These are phyloP conservation scores for Antedon mediterranea DNA, from an alignment of 53 echinoderm and acorn worm species.

Conservation along the genomic window DNA sequence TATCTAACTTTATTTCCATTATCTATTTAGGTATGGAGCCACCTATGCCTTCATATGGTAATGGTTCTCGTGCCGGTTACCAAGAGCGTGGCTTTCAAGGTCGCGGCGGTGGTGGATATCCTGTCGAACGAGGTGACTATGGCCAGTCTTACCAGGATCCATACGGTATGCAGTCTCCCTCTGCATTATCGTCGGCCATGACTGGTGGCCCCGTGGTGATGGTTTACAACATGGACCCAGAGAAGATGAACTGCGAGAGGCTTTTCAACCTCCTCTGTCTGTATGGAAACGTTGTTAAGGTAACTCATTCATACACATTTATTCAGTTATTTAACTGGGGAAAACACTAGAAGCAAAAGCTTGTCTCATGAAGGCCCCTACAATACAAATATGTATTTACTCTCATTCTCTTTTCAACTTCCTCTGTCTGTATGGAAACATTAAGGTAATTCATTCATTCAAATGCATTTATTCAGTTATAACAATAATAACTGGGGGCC, in stretches of 20 bases:
- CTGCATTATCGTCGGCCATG: conserved; percentile 23
- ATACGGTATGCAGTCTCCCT: conserved; percentile 58
- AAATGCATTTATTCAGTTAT: too few species aligned
- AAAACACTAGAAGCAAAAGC: too few species aligned
- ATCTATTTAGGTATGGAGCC: conserved; percentile 7
- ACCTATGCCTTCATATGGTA: conserved; percentile 16
- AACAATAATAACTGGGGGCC: too few species aligned
- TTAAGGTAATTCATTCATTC: conserved; percentile 43
- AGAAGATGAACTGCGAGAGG: conserved; percentile 90
- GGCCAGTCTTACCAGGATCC: conserved; percentile 34
- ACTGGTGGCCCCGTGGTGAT: conserved; percentile 83
- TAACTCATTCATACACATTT: neutral
- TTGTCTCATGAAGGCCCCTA: too few species aligned
- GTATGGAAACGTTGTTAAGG: conserved; percentile 96
- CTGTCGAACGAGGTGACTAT: conserved; percentile 37
- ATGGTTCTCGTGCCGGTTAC: conserved; percentile 28
- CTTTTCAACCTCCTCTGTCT: conserved; percentile 93
- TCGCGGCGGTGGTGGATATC: conserved; percentile 9
- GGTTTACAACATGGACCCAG: conserved; percentile 76
- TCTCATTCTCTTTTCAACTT: too few species aligned
- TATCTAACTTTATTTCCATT: too few species aligned
- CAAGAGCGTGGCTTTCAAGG: conserved; percentile 30
- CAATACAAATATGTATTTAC: too few species aligned
- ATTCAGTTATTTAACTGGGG: too few species aligned
- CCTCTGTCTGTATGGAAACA: conserved; percentile 92